Evolutionary conservation across 2,888 invertebrate genomes (phyloP).

Genomic region (Atethmia centrago): DNA sequence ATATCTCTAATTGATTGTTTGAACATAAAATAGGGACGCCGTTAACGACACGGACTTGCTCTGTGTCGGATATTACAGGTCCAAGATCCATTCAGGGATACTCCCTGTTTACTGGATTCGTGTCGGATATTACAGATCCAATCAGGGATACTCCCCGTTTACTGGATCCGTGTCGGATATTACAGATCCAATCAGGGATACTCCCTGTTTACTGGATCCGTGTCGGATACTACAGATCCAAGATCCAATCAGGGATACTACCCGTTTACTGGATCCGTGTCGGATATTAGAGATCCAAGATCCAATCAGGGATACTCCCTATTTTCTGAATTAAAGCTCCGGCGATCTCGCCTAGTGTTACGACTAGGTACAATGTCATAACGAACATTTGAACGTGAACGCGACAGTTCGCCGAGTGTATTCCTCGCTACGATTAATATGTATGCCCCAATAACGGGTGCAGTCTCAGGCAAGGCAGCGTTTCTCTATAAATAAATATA

Average conservation of each 20-base stretch:
- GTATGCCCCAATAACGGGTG: slow-evolving; percentile 68
- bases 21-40: slow-evolving; percentile 7
- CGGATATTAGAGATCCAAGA: too few relatives aligned
- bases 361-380: slow-evolving; percentile 17
- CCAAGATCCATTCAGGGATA: neutral
- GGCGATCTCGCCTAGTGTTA: slow-evolving; percentile 1
- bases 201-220: neutral
- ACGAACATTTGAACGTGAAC: slow-evolving; percentile 41
- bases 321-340: slow-evolving; percentile 20
- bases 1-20: slow-evolving; percentile 14
- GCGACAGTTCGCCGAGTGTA: slow-evolving; percentile 61
- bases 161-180: neutral
- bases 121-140: too few relatives aligned
- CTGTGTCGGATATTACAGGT: neutral
- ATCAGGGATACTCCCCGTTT: neutral
- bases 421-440: slow-evolving; percentile 63
- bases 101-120: neutral
- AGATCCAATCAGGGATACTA: neutral
- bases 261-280: neutral
- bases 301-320: neutral
- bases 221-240: too few relatives aligned
- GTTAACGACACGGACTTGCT: neutral
- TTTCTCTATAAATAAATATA: slow-evolving; percentile 72
- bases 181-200: neutral
- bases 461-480: slow-evolving; percentile 83